phyloP scores from a whole-genome alignment of 2,113 vertebrate genomes.

The Leptobrachium ailaonicum region DNA sequence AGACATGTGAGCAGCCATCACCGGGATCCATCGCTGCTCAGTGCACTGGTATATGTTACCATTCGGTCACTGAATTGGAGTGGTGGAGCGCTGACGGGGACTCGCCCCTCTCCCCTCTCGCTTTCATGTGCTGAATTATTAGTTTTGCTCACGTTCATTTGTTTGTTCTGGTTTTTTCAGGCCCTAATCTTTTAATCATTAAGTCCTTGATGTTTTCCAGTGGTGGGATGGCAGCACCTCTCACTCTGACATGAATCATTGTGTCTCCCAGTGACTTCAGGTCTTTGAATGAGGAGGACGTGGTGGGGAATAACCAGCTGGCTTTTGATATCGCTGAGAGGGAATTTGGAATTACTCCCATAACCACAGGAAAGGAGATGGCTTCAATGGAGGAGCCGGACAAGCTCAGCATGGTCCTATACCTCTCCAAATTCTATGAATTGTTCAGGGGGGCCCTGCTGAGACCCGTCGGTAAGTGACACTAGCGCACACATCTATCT shows the following conservation, averaged over 20 bases:
- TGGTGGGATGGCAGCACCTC: background rate
- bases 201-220: background rate
- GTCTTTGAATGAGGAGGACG: conserved; percentile 80
- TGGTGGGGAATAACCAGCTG: conserved; percentile 83
- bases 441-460: conserved; percentile 86
- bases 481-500: background rate
- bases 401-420: conserved; percentile 85
- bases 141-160: background rate
- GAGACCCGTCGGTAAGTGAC: conserved; percentile 75
- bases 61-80: no score
- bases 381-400: conserved; percentile 72
- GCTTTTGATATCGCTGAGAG: conserved; percentile 85
- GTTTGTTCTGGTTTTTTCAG: background rate
- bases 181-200: background rate
- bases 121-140: background rate
- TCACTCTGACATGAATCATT: background rate
- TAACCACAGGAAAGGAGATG: conserved; percentile 81
- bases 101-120: background rate
- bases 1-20: no score
- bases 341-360: conserved; percentile 86
- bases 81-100: no score
- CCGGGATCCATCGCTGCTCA: no score
- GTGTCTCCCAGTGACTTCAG: conserved; percentile 80
- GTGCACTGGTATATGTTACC: no score
- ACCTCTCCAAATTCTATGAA: conserved; percentile 94